Evolutionary conservation across 1,140 invertebrate genomes (phyloP).

Genomic region (Rhopalosiphum padi): DNA sequence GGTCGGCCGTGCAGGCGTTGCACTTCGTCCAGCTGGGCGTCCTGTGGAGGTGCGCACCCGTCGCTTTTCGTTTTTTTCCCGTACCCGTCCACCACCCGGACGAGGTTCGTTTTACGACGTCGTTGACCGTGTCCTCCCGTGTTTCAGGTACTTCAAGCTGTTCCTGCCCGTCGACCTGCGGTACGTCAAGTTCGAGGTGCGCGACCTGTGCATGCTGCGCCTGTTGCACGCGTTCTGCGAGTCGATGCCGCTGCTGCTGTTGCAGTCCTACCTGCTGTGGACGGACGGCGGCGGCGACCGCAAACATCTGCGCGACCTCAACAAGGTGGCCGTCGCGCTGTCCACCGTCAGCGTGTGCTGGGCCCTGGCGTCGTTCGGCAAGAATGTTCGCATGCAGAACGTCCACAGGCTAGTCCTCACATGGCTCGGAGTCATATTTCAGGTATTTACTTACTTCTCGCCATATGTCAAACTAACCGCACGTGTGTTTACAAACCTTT

Average conservation of each 20-base stretch:
- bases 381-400: constrained; percentile 81
- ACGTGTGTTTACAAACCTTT: neutral
- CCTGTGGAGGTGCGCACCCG: constrained; percentile 69
- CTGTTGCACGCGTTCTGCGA: constrained; percentile 87
- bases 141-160: constrained; percentile 78
- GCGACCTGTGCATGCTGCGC: constrained; percentile 79
- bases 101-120: no score
- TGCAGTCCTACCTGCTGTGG: constrained; percentile 80
- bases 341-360: constrained; percentile 87
- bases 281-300: constrained; percentile 58
- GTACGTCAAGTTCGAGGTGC: constrained; percentile 80
- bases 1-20: constrained; percentile 68
- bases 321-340: constrained; percentile 80
- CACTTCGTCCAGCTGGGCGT: constrained; percentile 84
- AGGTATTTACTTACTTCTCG: constrained; percentile 64
- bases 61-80: no score
- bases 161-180: constrained; percentile 85
- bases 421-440: constrained; percentile 87
- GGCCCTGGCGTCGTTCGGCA: constrained; percentile 89
- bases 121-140: no score
- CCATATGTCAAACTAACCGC: neutral
- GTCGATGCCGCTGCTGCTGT: constrained; percentile 83
- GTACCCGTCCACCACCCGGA: neutral
- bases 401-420: constrained; percentile 84
- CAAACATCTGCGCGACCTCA: constrained; percentile 75